Conservation (phyloP, 2,113 vertebrate genomes). For the Poicephalus meyeri region DNA sequence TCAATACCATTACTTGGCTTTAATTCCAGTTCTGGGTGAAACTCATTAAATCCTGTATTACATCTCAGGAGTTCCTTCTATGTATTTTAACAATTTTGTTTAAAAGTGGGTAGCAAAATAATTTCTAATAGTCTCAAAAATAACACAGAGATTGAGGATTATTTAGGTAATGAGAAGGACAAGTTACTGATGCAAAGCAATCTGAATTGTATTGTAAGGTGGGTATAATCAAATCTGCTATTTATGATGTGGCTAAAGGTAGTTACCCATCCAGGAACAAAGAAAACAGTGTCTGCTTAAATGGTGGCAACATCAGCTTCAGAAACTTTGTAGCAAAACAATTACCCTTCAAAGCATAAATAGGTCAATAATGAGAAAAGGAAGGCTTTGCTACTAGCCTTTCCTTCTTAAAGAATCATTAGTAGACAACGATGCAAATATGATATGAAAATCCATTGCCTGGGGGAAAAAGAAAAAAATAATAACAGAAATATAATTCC, state of each 20-base stretch:
- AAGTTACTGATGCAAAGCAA: neutral
- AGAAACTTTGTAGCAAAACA: neutral
- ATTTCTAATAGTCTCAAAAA: neutral
- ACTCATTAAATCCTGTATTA: too few species aligned
- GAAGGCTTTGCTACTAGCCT: neutral
- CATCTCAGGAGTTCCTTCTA: too few species aligned
- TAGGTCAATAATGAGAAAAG: neutral
- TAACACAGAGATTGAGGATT: neutral
- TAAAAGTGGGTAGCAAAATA: neutral
- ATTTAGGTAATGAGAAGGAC: neutral
- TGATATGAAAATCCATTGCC: neutral
- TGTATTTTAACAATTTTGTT: neutral
- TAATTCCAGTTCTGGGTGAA: too few species aligned
- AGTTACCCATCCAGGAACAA: neutral
- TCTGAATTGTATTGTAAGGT: neutral
- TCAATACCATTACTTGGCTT: too few species aligned
- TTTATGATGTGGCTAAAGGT: neutral
- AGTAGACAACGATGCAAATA: neutral
- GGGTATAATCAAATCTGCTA: neutral
- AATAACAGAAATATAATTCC: neutral
- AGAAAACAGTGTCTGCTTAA: neutral
- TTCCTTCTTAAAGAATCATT: neutral
- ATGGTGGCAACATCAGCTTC: neutral
- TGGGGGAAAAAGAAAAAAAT: neutral
- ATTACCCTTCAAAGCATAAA: neutral